These are phyloP conservation scores for Lucinisca nassula DNA, from an alignment of 2,888 invertebrate species.

Conservation along the genomic window DNA sequence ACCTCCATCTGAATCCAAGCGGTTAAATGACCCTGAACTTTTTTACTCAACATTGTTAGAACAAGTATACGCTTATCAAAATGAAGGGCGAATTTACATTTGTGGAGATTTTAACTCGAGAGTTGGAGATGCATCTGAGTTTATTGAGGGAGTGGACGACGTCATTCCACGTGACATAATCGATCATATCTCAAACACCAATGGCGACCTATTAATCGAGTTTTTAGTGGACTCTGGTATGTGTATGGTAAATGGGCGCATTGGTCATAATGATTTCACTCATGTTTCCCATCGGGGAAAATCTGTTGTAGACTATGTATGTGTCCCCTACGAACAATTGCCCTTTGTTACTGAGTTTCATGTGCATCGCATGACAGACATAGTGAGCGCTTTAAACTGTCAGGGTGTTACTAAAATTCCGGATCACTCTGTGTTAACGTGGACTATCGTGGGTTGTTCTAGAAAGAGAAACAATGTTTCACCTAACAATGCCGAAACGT, in stretches of 20 bases:
- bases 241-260: constrained; percentile 6
- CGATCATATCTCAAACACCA: neutral
- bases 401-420: too few relatives aligned
- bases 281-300: constrained; percentile 12
- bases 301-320: constrained; percentile 16
- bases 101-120: constrained; percentile 26
- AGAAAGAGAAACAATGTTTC: neutral
- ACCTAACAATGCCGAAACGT: neutral
- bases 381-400: too few relatives aligned
- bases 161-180: neutral
- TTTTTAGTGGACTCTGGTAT: constrained; percentile 16
- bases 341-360: neutral
- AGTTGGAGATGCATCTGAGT: constrained; percentile 19
- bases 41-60: constrained; percentile 10
- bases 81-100: constrained; percentile 5
- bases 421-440: too few relatives aligned
- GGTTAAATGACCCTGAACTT: neutral
- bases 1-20: constrained; percentile 9
- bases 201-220: constrained; percentile 8
- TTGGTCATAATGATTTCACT: constrained; percentile 5
- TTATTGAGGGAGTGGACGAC: constrained; percentile 14
- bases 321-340: constrained; percentile 1
- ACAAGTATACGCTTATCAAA: constrained; percentile 27
- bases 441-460: neutral
- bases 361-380: neutral